Evolutionary conservation across 2,888 invertebrate genomes (phyloP), one percentile per base, ranked within the genome.

Genomic region (Hirtodrosophila duncani): DNA sequence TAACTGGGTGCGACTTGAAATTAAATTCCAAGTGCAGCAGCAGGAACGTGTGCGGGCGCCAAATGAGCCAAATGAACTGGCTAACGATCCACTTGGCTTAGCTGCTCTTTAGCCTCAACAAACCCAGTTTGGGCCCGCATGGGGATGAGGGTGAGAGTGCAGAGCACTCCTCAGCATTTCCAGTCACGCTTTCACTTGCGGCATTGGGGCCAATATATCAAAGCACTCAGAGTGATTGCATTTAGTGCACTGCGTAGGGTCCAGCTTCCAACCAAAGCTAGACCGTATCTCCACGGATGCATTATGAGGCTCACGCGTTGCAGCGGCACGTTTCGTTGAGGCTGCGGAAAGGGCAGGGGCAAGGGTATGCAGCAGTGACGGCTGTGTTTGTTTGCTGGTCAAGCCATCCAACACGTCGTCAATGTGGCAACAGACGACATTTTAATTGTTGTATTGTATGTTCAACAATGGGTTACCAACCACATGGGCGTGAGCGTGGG

Each of bases 171-270:
- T 30, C 26, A 20, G 33, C 38, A 42, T 36, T 33, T 27, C 39
- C 8, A 49, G 58, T 41, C 50, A 57, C 58, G 58, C 58, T 24
- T 29, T 51, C 27, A 37, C 39, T 46, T 59, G 65, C 33, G 41
- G 45, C 51, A 43, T 14, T 43, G 42, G n/a, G n/a, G 43, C 58
- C 60, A 52, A 71, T 74, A 69, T 61, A 67, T 67, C 59, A 62
- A 65, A 61, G 60, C 72, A 51, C 72, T 63, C 67, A 53, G 59
- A 60, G 53, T 66, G 71, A 71, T 72, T 75, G 77, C 68, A 58
- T 71, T 75, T 58, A 68, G 69, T 34, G 51, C 33, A 33, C 20
- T 27, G 43, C 31, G 16, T 48, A 53, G 52, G 53, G 48, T 38
- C 33, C 46, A 42, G 21, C 6, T 16, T 14, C 41, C 29, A 33